A percentile compares a stretch with the other conserved stretches of the same genome.
Conservation (phyloP, 2,113 vertebrate species). For the Hoplias malabaricus region DNA sequence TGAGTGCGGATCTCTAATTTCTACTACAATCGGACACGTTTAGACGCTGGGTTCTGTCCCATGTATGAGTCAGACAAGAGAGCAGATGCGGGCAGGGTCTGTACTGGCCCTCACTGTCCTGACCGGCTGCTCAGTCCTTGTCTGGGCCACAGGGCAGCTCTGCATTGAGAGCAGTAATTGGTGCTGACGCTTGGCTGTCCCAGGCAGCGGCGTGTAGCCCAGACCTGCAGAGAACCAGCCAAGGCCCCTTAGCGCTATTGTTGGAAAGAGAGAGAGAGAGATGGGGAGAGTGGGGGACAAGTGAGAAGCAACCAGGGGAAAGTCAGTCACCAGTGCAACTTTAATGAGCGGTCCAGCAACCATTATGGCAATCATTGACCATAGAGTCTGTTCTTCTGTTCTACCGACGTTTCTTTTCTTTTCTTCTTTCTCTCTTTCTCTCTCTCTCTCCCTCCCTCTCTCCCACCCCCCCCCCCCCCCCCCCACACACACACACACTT, state of each 20-base stretch:
- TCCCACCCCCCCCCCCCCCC: neutral
- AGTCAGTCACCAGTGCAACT: conserved; percentile 60
- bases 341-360: conserved; percentile 72
- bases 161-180: conserved; percentile 75
- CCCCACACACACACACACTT: neutral
- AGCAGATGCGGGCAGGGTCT: conserved; percentile 44
- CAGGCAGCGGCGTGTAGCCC: conserved; percentile 62
- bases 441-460: neutral
- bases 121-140: conserved; percentile 31
- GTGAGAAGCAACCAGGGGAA: conserved; percentile 60
- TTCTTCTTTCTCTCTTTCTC: neutral
- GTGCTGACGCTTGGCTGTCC: conserved; percentile 72
- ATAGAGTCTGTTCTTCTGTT: conserved; percentile 46
- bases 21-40: neutral
- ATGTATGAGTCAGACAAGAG: conserved; percentile 12
- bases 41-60: neutral
- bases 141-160: conserved; percentile 51
- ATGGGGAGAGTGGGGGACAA: conserved; percentile 6
- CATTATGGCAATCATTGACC: conserved; percentile 49
- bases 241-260: conserved; percentile 68
- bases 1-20: neutral
- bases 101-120: conserved; percentile 50
- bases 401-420: neutral
- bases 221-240: conserved; percentile 55
- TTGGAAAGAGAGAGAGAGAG: conserved; percentile 57